Base-by-base conservation (phyloP, 2,888 invertebrate genomes). In the Hyposoter dolosus region DNA sequence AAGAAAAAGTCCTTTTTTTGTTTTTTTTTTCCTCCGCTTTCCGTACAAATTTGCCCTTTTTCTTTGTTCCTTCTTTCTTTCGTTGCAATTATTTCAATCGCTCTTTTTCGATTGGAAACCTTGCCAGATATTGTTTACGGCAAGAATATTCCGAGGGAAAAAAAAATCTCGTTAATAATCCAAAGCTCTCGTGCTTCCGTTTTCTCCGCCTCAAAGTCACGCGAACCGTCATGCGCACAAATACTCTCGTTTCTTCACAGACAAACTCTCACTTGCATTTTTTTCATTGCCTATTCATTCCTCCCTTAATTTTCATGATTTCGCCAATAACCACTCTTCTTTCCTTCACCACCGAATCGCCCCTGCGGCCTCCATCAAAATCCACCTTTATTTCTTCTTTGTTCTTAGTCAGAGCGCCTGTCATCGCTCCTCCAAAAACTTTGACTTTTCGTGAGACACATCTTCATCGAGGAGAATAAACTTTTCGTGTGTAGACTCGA, bases 131-230 rank as follows among this genome's bases (percentile, higher is more conserved):
- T 7, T 15, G 23, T 12, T 7, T 45, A 15, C 10, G 2, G 12
- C 19, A 45, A 43, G 68, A 15, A 68, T 23, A 60, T 60, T 60
- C 1, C 60, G 12, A 23, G 19, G 23, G 5, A 45, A 23, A 1
- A 68, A 40, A 68, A 68, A 68, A 72, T 23, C 32, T 53, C 72
- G 53, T 72, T 35, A 72, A 72, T 72, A 72, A 50, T 17, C 9
- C 7, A 72, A 53, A 50, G 28, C n/a, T n/a, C 32, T 71, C 50
- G 71, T 50, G 28, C 71, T 35, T 10, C 15, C 3, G 50, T 50
- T 32, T 40, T 47, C 7, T n/a, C n/a, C 3, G 32, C 17, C 40
- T 3, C 5, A 19, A n/a, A 35, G 60, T 28, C 60, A 60, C 60
- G 60, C 28, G 19, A 53, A 72, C 28, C 28, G 28, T 32, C 53